Evolutionary conservation across 2,113 vertebrate genomes (phyloP), one percentile per base, ranked within the genome.

Genomic region (Nymphicus hollandicus): DNA sequence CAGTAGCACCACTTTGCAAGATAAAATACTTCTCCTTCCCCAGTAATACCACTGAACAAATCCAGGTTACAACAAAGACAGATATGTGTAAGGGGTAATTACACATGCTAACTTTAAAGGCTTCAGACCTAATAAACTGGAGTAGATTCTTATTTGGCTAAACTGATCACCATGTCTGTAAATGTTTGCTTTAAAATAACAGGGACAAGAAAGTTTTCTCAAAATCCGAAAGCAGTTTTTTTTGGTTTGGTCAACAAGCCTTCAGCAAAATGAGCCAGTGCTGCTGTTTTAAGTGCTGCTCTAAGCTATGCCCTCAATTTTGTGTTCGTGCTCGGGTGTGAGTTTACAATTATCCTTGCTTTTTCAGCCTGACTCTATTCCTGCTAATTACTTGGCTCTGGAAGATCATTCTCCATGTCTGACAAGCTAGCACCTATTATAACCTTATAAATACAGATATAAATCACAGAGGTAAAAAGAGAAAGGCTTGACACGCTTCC

Each of bases 381-480:
- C 63, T 89, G 60, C 68, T 43, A 79, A 73, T 39, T 58, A 50
- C 68, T 29, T 35, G 76, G 86, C 65, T 88, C 73, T 52, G 25
- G 70, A 86, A 76, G 76, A 68, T 84, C 69, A 73, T 35, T 94
- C 69, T 64, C 29, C 44, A 80, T 73, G 79, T 53, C 61, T 81
- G 77, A 81, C 84, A 94, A 74, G 22, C n/a, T 49, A 94, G 53
- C 76, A 56, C 29, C 73, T 85, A 71, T 39, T 65, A 83, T 31
- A 44, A 86, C 80, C 65, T 82, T 93, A 94, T 25, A 94, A 92
- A 94, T 64, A 53, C 43, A 86, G 50, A 80, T 47, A 88, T 33
- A 91, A 94, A 87, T 77, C 69, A 31, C 61, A 13, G 43, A 37
- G 53, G 52, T n/a, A 82, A 64, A 91, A 81, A 50, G 28, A 86